A percentile compares a stretch with the other conserved stretches of the same genome.
phyloP scores from a whole-genome alignment of 23 tunicate species.

The Diplosoma virens region DNA sequence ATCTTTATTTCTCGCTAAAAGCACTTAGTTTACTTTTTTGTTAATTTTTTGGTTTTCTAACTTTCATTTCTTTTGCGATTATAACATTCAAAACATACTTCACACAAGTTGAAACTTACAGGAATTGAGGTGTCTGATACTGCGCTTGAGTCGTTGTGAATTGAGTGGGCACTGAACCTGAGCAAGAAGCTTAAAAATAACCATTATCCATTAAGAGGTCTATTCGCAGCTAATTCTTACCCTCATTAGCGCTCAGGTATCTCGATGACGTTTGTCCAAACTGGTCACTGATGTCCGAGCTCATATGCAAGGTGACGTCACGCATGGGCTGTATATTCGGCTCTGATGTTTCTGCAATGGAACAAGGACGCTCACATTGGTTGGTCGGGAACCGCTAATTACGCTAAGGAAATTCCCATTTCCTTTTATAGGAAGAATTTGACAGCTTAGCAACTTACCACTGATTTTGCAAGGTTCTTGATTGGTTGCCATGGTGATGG shows the following conservation, averaged over 20 bases:
- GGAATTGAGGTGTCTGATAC: constrained; percentile 41
- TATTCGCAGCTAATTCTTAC: constrained; percentile 22
- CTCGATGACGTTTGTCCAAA: constrained; percentile 37
- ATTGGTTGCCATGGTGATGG: constrained; percentile 35
- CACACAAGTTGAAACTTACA: constrained; percentile 35
- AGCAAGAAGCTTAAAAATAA: background rate
- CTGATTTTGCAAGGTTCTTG: constrained; percentile 12
- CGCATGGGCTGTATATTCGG: constrained; percentile 76
- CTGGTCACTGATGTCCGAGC: constrained; percentile 57
- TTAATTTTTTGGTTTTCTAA: no score
- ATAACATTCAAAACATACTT: no score
- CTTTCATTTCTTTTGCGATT: no score
- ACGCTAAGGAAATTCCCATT: constrained; percentile 19
- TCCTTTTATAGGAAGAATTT: background rate
- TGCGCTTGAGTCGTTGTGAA: constrained; percentile 41
- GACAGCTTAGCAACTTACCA: constrained; percentile 30
- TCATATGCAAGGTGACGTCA: constrained; percentile 82
- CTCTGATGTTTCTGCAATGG: constrained; percentile 7
- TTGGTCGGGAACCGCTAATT: background rate
- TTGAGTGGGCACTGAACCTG: constrained; percentile 30
- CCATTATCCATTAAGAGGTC: background rate
- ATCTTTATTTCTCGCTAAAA: no score
- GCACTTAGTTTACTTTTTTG: no score
- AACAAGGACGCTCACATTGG: background rate
- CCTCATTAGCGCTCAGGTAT: constrained; percentile 37